Percentiles rank a stretch among this genome's conserved stretches.
phyloP scores from a whole-genome alignment of 2,113 vertebrate species.

The Sylvia atricapilla region DNA sequence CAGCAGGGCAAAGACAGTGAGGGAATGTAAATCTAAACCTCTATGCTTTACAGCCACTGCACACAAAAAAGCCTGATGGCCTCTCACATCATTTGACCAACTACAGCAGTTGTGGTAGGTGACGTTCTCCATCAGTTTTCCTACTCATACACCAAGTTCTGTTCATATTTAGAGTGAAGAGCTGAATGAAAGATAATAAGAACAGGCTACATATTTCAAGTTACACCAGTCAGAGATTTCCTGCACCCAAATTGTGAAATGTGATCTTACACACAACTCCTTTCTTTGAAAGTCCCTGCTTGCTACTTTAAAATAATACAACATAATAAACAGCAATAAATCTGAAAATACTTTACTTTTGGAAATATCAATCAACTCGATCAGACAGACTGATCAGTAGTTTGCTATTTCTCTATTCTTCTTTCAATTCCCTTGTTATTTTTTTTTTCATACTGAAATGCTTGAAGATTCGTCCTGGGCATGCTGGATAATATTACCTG shows the following conservation, averaged over 20 bases:
- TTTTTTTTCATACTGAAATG: background rate
- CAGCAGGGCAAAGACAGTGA: background rate
- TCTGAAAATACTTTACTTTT: background rate
- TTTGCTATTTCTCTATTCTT: background rate
- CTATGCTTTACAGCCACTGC: background rate
- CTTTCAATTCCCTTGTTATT: background rate
- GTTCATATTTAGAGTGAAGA: background rate
- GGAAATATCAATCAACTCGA: background rate
- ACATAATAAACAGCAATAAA: background rate
- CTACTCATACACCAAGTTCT: background rate
- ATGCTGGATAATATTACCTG: constrained; percentile 80
- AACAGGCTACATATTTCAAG: background rate
- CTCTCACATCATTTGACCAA: background rate
- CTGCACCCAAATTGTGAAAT: background rate
- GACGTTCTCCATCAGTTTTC: background rate
- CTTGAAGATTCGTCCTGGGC: background rate
- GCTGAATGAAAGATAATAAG: background rate
- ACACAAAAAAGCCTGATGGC: background rate
- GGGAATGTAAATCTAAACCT: background rate
- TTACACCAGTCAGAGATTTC: background rate
- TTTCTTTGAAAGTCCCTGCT: background rate
- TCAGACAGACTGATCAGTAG: background rate
- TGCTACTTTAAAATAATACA: background rate
- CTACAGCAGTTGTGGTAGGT: background rate
- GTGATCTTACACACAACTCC: background rate